These are phyloP conservation scores for Luehdorfia chinensis DNA, from an alignment of 1,140 invertebrate genomes.

Conservation along the genomic window DNA sequence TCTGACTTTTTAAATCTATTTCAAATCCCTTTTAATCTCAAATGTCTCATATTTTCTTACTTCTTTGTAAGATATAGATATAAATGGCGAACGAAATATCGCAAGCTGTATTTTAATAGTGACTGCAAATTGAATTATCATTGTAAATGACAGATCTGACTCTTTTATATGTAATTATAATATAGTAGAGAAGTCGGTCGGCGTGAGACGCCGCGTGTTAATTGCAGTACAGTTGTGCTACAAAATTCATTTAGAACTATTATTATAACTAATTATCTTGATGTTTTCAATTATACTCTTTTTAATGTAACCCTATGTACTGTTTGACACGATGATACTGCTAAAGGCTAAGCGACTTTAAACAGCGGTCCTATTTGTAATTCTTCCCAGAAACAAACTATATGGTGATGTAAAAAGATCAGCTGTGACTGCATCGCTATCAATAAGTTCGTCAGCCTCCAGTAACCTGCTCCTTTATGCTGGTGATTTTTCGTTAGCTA, in stretches of 20 bases:
- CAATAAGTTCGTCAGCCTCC: neutral
- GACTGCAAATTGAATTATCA: neutral
- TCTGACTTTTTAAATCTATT: neutral
- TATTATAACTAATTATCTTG: neutral
- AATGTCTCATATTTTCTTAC: slow-evolving; percentile 14
- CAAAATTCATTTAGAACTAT: neutral
- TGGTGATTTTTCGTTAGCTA: slow-evolving; percentile 4
- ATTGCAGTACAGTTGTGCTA: no score
- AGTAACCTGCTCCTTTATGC: neutral
- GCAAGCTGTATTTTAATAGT: no score
- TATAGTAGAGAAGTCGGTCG: neutral
- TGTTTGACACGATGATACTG: neutral
- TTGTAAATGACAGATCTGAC: neutral
- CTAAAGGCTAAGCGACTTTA: neutral
- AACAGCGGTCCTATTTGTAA: neutral
- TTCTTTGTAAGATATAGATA: slow-evolving; percentile 8
- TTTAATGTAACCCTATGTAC: slow-evolving; percentile 1
- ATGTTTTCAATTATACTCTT: slow-evolving; percentile 5
- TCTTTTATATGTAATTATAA: neutral
- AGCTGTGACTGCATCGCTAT: neutral
- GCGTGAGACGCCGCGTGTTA: neutral
- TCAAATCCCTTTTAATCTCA: slow-evolving; percentile 9
- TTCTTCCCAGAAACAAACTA: neutral
- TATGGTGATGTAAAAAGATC: no score
- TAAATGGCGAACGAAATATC: neutral